Conservation (phyloP, 2,888 invertebrate species). For the Ligdia adustata region DNA sequence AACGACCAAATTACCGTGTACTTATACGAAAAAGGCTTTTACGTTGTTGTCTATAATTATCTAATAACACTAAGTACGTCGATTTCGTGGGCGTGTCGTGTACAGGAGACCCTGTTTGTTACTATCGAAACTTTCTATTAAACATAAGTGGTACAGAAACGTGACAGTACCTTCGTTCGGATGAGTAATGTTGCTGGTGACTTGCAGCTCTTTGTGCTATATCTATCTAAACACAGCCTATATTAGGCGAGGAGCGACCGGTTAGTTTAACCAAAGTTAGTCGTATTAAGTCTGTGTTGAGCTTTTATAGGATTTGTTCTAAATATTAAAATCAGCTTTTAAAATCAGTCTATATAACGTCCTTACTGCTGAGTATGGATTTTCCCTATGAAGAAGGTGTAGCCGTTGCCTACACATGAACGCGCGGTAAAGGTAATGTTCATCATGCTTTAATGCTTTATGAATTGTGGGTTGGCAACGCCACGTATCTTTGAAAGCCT, state of each 20-base stretch:
- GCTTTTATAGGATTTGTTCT: too few relatives aligned
- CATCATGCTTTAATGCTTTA: too few relatives aligned
- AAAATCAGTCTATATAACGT: too few relatives aligned
- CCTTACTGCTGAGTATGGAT: too few relatives aligned
- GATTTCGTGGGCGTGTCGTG: constrained; percentile 30
- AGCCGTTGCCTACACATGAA: too few relatives aligned
- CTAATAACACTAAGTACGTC: constrained; percentile 23
- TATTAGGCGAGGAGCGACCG: constrained; percentile 22
- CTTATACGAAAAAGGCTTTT: constrained; percentile 15
- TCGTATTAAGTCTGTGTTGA: too few relatives aligned
- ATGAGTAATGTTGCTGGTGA: constrained; percentile 71
- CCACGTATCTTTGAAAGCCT: too few relatives aligned
- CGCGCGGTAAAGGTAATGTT: too few relatives aligned
- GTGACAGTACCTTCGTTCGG: constrained; percentile 56
- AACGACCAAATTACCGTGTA: constrained; percentile 21
- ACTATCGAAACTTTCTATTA: constrained; percentile 35
- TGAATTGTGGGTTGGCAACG: too few relatives aligned
- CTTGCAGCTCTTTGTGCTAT: constrained; percentile 64
- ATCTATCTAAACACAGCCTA: constrained; percentile 60
- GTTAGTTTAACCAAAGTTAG: too few relatives aligned
- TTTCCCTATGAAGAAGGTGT: too few relatives aligned
- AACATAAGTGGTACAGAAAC: constrained; percentile 50
- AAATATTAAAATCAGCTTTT: neutral
- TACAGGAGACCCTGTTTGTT: constrained; percentile 32
- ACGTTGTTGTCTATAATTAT: constrained; percentile 25